phyloP scores from a whole-genome alignment of 92 coral and sea anemone species.

The Porites cylindrica region DNA sequence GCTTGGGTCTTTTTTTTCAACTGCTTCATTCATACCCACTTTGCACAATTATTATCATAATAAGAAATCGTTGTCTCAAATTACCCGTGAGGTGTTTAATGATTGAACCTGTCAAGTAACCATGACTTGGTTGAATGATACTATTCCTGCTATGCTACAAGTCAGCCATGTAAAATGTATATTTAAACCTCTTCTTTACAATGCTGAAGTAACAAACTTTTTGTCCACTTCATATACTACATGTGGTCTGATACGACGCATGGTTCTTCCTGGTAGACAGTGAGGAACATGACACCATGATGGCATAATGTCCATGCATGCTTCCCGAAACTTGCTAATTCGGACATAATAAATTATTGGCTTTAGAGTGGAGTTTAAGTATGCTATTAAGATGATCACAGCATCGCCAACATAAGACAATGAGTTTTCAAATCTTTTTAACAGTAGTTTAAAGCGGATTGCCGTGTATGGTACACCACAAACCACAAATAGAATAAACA shows the following conservation, averaged over 20 bases:
- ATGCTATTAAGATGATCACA: constrained; percentile 78
- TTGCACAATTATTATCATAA: background rate
- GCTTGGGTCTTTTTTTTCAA: too few species aligned
- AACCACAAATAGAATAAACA: constrained; percentile 82
- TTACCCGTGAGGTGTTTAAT: background rate
- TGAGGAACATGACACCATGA: constrained; percentile 92
- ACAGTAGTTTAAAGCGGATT: constrained; percentile 69
- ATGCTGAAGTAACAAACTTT: constrained; percentile 80
- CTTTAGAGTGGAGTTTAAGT: constrained; percentile 89
- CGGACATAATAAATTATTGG: constrained; percentile 94
- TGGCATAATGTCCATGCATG: constrained; percentile 95
- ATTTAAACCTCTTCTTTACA: constrained; percentile 33
- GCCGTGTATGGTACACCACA: constrained; percentile 82
- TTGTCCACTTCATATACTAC: constrained; percentile 91
- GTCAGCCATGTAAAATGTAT: background rate
- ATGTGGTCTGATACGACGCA: constrained; percentile 95
- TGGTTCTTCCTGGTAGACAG: constrained; percentile 94
- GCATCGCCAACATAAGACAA: constrained; percentile 63
- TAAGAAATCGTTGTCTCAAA: background rate
- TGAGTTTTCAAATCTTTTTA: constrained; percentile 59
- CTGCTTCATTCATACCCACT: too few species aligned
- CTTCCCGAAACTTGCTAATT: constrained; percentile 94
- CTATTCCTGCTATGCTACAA: background rate
- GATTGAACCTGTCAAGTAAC: background rate
- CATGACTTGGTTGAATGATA: background rate